Percentiles rank a stretch among this genome's conserved stretches.
Conservation (phyloP, 2,797 vertebrate species). For the Phrynocephalus forsythii region DNA sequence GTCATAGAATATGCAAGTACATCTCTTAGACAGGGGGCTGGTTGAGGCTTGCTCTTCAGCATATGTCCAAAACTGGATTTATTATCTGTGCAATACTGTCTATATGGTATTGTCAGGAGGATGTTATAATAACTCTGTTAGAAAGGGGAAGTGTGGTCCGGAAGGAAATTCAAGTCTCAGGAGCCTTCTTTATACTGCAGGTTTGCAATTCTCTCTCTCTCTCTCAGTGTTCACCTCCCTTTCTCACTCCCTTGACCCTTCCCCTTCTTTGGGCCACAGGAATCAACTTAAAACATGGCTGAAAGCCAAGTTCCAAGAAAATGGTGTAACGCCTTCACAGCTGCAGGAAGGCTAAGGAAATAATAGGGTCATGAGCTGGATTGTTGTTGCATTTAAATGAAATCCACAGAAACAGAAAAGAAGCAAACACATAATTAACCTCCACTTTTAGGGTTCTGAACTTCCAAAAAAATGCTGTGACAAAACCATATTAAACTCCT, state of each 20-base stretch:
- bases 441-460: neutral
- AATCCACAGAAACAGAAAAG: neutral
- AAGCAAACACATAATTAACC: constrained; percentile 26
- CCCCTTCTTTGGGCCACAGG: constrained; percentile 9
- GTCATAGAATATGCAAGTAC: neutral
- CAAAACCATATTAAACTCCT: neutral
- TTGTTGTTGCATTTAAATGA: constrained; percentile 37
- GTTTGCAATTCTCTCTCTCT: neutral
- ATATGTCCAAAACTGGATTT: neutral
- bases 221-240: neutral
- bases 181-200: neutral
- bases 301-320: constrained; percentile 33
- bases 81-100: neutral
- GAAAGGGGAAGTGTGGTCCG: neutral
- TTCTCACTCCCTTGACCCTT: neutral
- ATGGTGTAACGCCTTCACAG: constrained; percentile 4
- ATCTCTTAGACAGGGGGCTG: neutral
- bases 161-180: neutral
- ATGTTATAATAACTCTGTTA: neutral
- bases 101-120: neutral
- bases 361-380: neutral
- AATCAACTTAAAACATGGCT: constrained; percentile 7
- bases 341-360: constrained; percentile 29
- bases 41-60: neutral
- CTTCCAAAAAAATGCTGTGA: constrained; percentile 36